Conservation (phyloP, 2,888 invertebrate species). For the Teleogryllus oceanicus region DNA sequence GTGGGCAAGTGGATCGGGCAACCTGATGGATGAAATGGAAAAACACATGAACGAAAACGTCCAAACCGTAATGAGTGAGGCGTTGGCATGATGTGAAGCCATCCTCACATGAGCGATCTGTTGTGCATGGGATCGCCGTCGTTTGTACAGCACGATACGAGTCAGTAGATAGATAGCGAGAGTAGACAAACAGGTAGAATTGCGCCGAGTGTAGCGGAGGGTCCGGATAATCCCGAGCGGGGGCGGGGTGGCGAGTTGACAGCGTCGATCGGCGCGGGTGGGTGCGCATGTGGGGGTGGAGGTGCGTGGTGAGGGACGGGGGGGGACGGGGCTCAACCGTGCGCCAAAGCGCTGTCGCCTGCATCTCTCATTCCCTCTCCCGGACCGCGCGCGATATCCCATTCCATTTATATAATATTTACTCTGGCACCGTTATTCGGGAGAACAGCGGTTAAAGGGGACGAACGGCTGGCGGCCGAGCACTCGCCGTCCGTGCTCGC, state of each 20-base stretch:
- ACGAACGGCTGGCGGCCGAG: background rate
- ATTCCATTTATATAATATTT: constrained; percentile 9
- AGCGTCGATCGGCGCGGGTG: background rate
- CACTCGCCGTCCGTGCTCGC: background rate
- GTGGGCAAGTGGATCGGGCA: too few relatives aligned
- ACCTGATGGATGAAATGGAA: too few relatives aligned
- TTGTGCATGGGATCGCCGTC: too few relatives aligned
- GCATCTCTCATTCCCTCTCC: background rate
- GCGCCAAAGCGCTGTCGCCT: background rate
- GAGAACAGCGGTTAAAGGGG: background rate
- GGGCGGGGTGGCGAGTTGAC: background rate
- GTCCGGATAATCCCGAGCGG: too few relatives aligned
- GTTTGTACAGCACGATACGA: too few relatives aligned
- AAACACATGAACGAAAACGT: too few relatives aligned
- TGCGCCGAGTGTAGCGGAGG: too few relatives aligned
- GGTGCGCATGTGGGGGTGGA: background rate
- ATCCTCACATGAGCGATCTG: too few relatives aligned
- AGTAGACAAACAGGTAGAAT: too few relatives aligned
- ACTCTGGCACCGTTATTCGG: background rate
- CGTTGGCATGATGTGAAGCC: too few relatives aligned
- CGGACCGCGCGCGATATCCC: background rate
- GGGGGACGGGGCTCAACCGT: background rate
- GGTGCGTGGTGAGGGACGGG: background rate
- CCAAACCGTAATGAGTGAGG: too few relatives aligned
- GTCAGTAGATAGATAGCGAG: too few relatives aligned